Percentiles rank a stretch among this genome's conserved stretches.
These are phyloP conservation scores for Fulica atra DNA, from an alignment of 2,113 vertebrate species.

Conservation along the genomic window DNA sequence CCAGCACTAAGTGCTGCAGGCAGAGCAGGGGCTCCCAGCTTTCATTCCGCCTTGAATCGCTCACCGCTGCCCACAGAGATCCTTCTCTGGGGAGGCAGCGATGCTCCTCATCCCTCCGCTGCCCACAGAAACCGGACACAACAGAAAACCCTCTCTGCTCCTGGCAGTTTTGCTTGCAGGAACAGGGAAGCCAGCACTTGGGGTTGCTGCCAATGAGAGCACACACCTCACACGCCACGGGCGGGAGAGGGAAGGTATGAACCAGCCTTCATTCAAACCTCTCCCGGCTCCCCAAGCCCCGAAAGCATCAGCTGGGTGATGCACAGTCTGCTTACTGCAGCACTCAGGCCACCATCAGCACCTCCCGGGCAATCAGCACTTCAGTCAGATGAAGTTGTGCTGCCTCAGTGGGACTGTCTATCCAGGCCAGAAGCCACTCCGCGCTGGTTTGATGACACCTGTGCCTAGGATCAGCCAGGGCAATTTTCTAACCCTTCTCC, in stretches of 20 bases:
- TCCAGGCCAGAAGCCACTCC: neutral
- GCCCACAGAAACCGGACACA: conserved; percentile 3
- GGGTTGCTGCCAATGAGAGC: neutral
- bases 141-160: neutral
- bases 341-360: neutral
- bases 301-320: neutral
- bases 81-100: neutral
- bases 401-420: neutral
- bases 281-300: neutral
- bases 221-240: neutral
- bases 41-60: fast-evolving
- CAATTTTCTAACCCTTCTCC: neutral
- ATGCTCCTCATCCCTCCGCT: neutral
- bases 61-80: neutral
- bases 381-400: neutral
- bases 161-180: neutral
- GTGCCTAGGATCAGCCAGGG: neutral
- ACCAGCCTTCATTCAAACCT: neutral
- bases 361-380: neutral
- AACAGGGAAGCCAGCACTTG: neutral
- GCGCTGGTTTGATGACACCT: neutral
- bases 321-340: neutral
- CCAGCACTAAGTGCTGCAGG: neutral
- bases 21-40: neutral
- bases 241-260: neutral